A percentile compares a stretch with the other conserved stretches of the same genome.
Conservation (phyloP, 2,888 invertebrate species). For the Achlya flavicornis region DNA sequence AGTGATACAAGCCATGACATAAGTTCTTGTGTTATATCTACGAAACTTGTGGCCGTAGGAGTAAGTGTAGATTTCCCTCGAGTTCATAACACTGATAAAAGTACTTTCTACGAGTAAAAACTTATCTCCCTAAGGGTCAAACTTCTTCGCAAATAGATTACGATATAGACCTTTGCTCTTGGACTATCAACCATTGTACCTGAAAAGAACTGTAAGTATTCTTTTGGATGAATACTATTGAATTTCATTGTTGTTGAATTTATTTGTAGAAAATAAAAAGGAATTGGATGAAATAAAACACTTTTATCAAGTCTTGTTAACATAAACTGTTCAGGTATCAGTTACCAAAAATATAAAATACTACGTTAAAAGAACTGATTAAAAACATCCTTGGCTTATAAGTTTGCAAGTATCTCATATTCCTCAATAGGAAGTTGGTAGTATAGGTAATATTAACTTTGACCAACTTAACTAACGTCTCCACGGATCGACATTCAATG, state of each 20-base stretch:
- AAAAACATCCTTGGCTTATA: not conserved
- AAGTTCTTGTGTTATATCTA: constrained; percentile 31
- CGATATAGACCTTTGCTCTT: constrained; percentile 42
- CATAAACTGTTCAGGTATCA: not conserved
- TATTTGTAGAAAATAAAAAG: not conserved
- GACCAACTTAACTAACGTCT: constrained; percentile 4
- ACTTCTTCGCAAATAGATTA: constrained; percentile 66
- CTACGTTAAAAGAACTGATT: not conserved
- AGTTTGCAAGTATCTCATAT: not conserved
- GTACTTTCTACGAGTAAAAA: constrained; percentile 60
- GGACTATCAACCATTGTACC: constrained; percentile 24
- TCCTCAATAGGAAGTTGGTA: not conserved
- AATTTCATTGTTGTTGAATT: not conserved
- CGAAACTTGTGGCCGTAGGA: constrained; percentile 38
- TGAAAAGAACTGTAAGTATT: not conserved
- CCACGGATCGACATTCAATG: constrained; percentile 12
- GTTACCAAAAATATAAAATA: not conserved
- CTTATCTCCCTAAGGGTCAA: constrained; percentile 50
- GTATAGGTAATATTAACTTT: constrained; percentile 6
- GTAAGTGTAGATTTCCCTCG: constrained; percentile 65
- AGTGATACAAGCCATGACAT: constrained; percentile 7
- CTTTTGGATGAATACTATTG: not conserved
- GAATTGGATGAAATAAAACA: not conserved
- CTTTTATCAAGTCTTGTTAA: not conserved
- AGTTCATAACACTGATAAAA: constrained; percentile 61